These are phyloP conservation scores for Limnothrissa miodon DNA, from an alignment of 2,113 vertebrate species.

Conservation along the genomic window DNA sequence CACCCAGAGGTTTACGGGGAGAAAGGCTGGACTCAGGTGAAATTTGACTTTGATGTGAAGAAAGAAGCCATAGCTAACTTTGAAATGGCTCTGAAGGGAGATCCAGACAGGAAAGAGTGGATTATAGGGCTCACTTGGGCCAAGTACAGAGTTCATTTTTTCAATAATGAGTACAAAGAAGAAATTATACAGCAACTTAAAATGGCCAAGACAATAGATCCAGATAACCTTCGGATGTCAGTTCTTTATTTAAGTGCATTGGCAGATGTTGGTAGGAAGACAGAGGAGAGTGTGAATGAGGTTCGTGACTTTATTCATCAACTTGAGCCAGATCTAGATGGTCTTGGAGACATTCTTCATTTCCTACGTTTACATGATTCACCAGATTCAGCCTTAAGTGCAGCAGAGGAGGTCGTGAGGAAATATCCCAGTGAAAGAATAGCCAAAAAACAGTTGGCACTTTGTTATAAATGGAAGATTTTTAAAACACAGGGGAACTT, in stretches of 20 bases:
- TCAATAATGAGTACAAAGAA: not conserved
- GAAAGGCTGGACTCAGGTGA: slow-evolving; percentile 21
- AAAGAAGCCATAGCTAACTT: not conserved
- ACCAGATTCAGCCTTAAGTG: not conserved
- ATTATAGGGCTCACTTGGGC: not conserved
- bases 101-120: slow-evolving; percentile 12
- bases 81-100: slow-evolving; percentile 12
- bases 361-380: not conserved
- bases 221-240: not conserved
- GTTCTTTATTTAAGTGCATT: not conserved
- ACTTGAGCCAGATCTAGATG: not conserved
- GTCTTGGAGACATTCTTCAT: not conserved
- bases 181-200: slow-evolving; percentile 4
- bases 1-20: slow-evolving; percentile 30
- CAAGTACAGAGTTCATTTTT: not conserved
- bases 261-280: not conserved
- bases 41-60: not conserved
- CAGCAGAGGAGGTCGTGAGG: not conserved
- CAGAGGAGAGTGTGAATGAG: not conserved
- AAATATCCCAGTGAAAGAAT: not conserved
- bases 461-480: slow-evolving; percentile 18
- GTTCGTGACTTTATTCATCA: not conserved
- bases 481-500: not conserved
- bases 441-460: not conserved
- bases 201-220: not conserved